Conservation (phyloP, 2,797 vertebrate genomes). For the Platalea minor region DNA sequence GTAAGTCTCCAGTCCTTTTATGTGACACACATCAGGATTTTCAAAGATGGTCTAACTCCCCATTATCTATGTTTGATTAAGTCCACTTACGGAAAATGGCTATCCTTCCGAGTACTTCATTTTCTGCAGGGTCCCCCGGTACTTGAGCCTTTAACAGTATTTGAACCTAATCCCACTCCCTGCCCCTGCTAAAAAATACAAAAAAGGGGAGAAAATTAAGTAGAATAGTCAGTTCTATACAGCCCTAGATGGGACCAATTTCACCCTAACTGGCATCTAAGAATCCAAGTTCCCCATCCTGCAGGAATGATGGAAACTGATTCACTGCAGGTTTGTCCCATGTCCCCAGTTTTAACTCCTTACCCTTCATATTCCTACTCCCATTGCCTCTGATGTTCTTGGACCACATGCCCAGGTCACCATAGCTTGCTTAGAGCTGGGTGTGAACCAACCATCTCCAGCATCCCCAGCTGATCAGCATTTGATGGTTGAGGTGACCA, state of each 20-base stretch:
- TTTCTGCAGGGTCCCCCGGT: neutral
- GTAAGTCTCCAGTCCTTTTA: constrained; percentile 41
- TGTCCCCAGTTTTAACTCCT: neutral
- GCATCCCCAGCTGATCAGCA: accelerated
- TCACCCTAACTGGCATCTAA: neutral
- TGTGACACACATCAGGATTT: constrained; percentile 44
- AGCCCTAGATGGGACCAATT: neutral
- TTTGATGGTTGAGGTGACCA: neutral
- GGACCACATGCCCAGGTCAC: neutral
- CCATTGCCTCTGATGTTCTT: neutral
- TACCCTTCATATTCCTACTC: neutral
- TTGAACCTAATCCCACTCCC: neutral
- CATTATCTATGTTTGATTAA: constrained; percentile 43
- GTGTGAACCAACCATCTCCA: neutral
- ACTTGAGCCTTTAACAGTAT: neutral
- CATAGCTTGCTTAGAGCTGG: neutral
- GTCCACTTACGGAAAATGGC: constrained; percentile 17
- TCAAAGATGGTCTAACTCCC: constrained; percentile 39
- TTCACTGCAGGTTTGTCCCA: neutral
- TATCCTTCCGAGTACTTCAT: constrained; percentile 1
- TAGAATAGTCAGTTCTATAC: neutral
- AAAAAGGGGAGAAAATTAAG: neutral
- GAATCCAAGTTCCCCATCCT: accelerated
- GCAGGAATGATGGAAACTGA: neutral
- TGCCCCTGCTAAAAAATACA: too few species aligned